A percentile compares a stretch with the other conserved stretches of the same genome.
Conservation (phyloP, 30 jellyfish, hydroid and myxozoan genomes). For the Turritopsis rubra region DNA sequence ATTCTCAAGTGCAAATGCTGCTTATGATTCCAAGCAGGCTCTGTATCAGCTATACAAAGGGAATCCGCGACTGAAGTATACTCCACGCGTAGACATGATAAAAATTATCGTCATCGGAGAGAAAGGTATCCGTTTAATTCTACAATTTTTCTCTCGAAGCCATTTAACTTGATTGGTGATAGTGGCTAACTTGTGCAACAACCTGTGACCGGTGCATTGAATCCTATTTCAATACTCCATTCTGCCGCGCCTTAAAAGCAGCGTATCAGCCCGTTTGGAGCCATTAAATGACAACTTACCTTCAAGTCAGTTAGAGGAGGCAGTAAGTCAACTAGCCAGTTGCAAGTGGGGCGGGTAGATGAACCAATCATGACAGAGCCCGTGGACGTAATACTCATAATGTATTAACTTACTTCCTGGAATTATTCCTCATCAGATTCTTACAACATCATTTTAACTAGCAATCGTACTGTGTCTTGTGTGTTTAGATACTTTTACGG, state of each 20-base stretch:
- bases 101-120: slow-evolving; percentile 15
- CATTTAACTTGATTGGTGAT: not conserved
- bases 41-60: slow-evolving; percentile 24
- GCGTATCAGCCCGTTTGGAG: not conserved
- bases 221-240: not conserved
- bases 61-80: slow-evolving; percentile 15
- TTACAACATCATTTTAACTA: not conserved
- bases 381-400: no score
- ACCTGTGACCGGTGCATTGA: not conserved
- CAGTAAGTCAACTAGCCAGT: not conserved
- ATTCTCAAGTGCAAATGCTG: not conserved
- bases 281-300: not conserved
- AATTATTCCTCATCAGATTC: not conserved
- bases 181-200: not conserved
- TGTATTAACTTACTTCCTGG: not conserved
- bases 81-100: slow-evolving; percentile 13
- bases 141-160: not conserved
- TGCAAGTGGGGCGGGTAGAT: not conserved
- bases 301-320: not conserved
- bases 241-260: not conserved
- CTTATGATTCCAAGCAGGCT: not conserved
- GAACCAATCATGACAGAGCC: not conserved
- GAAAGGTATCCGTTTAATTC: not conserved
- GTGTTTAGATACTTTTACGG: not conserved
- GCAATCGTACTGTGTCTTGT: no score